Evolutionary conservation across 1,140 invertebrate genomes (phyloP), one percentile per base, ranked within the genome.

Genomic region (Drosophila insularis): DNA sequence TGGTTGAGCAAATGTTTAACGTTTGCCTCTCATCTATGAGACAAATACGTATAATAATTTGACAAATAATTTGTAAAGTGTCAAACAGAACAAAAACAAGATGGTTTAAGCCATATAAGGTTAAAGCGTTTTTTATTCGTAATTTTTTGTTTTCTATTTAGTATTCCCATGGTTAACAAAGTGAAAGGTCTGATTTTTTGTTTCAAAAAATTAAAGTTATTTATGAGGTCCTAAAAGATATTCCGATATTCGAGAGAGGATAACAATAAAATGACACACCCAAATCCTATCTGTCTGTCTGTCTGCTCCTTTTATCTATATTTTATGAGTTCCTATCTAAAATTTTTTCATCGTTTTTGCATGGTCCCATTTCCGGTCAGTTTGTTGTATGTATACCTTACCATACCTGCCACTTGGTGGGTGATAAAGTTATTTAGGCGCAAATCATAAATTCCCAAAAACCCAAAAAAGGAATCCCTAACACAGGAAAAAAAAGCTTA

Each of bases 381-480:
- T 68, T 62, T 62, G 53, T 27, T 27, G 27, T 6, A 27, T 27
- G 27, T 27, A 27, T 27, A 27, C 50, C 31, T 23, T 61, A 53
- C 53, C 61, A 40, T 62, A 72, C 72, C 73, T 67, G 73, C 64
- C 43, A 66, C 37, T 67, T 56, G 68, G 68, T 62, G 82, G 74
- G 84, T 87, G 84, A 89, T 89, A 89, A 89, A 89, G 84, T 85
- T 89, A 89, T 89, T 89, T 89, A 89, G 85, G 84, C 84, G 84
- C 84, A 89, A 89, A 89, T 82, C 80, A 89, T 89, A 89, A 89
- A 89, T 89, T 89, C 84, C 85, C 70, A 17, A 64, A 70, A 71
- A 53, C 53, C 71, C 66, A 43, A 50, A 63, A 46, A 66, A 50
- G 43, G 43, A 69, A 78, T 73, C 67, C 71, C 72, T 39, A 71